Conservation (phyloP, 2,888 invertebrate genomes). For the Luperina nickerlii region DNA sequence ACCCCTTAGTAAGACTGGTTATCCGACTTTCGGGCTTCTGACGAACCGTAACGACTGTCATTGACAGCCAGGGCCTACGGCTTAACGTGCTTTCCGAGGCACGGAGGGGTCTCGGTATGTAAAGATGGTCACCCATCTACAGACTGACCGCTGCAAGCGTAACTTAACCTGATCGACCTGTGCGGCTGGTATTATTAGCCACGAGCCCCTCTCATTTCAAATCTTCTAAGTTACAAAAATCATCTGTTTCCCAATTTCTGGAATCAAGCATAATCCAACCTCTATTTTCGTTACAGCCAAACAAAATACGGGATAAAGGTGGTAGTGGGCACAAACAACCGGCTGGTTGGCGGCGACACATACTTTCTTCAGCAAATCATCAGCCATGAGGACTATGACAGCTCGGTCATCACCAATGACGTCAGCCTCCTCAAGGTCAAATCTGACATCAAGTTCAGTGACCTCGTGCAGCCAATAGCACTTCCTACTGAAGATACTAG, state of each 20-base stretch:
- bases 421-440: slow-evolving; percentile 83
- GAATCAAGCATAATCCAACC: not conserved
- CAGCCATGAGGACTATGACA: slow-evolving; percentile 84
- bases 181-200: too few relatives aligned
- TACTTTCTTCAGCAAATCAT: slow-evolving; percentile 81
- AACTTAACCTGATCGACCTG: too few relatives aligned
- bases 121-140: too few relatives aligned
- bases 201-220: too few relatives aligned
- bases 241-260: too few relatives aligned
- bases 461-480: slow-evolving; percentile 78
- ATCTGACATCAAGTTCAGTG: slow-evolving; percentile 76
- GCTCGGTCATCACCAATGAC: slow-evolving; percentile 80
- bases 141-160: too few relatives aligned
- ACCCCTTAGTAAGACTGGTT: too few relatives aligned
- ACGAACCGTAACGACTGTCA: too few relatives aligned
- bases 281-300: slow-evolving; percentile 65
- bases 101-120: too few relatives aligned
- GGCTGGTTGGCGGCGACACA: slow-evolving; percentile 81
- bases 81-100: too few relatives aligned
- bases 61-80: too few relatives aligned
- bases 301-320: slow-evolving; percentile 71
- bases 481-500: slow-evolving; percentile 78
- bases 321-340: slow-evolving; percentile 86
- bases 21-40: too few relatives aligned
- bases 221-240: not conserved